Evolutionary conservation across 2,797 vertebrate species (phyloP).

Genomic region (Myotis findleyi): DNA sequence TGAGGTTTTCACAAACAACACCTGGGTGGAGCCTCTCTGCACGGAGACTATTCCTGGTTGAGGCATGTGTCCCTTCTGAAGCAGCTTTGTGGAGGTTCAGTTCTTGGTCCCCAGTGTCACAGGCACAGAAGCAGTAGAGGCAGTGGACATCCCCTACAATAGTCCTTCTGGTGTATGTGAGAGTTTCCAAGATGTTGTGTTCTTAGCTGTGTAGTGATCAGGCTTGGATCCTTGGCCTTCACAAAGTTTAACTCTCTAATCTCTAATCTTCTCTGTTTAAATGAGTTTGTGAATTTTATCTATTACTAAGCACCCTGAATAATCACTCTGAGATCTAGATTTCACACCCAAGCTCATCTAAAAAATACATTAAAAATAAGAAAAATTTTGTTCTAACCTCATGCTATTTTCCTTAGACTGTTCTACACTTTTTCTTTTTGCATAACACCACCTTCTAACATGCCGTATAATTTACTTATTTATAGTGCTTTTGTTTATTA

Average conservation of each 20-base stretch:
- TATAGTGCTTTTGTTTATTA: not conserved
- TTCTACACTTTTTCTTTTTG: not conserved
- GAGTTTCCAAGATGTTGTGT: not conserved
- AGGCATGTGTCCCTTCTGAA: not conserved
- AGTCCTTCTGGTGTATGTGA: not conserved
- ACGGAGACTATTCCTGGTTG: not conserved
- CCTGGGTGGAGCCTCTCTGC: not conserved
- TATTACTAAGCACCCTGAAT: not conserved
- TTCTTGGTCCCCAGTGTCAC: not conserved
- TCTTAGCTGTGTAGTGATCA: not conserved
- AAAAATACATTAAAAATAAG: not conserved
- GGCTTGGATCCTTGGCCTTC: not conserved
- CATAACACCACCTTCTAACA: not conserved
- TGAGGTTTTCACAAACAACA: not conserved
- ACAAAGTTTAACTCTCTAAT: not conserved
- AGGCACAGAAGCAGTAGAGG: not conserved
- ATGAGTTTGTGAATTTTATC: not conserved
- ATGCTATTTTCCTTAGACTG: not conserved
- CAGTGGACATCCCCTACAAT: not conserved
- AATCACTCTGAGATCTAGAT: not conserved
- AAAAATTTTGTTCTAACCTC: not conserved
- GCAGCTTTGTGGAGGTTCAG: not conserved
- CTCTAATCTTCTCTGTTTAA: not conserved
- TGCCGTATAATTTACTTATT: not conserved
- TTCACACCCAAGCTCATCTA: not conserved